phyloP scores from a whole-genome alignment of 2,797 vertebrate species.

The Coregonus ussuriensis region DNA sequence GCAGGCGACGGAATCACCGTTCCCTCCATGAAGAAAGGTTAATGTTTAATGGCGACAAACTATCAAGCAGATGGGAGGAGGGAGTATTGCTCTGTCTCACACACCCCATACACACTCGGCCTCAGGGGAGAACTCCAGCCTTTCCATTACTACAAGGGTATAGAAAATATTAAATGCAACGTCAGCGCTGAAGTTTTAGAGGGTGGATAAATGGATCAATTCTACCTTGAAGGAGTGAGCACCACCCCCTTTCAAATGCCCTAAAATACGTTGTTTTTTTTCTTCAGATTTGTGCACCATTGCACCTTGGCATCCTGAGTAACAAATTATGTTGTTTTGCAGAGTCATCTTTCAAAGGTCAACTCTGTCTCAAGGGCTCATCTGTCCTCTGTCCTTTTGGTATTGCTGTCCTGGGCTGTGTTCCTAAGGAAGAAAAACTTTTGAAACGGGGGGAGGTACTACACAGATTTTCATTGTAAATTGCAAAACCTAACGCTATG shows the following conservation, averaged over 20 bases:
- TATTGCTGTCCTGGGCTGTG: background rate
- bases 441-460: background rate
- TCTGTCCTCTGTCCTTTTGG: background rate
- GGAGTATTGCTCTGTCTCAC: background rate
- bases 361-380: background rate
- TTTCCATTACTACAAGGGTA: background rate
- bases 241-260: constrained; percentile 6
- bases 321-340: background rate
- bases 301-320: background rate
- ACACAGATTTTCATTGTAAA: background rate
- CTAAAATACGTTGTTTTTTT: constrained; percentile 5
- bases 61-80: constrained; percentile 3
- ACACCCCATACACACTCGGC: background rate
- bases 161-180: background rate
- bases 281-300: constrained; percentile 3
- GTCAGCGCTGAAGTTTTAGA: background rate
- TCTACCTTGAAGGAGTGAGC: constrained; percentile 2
- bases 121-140: background rate
- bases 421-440: background rate
- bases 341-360: background rate
- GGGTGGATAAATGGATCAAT: background rate
- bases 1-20: background rate
- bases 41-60: constrained; percentile 35
- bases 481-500: no score
- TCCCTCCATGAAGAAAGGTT: constrained; percentile 8